phyloP scores from a whole-genome alignment of 1,140 invertebrate genomes.

The Pteromalus puparum region DNA sequence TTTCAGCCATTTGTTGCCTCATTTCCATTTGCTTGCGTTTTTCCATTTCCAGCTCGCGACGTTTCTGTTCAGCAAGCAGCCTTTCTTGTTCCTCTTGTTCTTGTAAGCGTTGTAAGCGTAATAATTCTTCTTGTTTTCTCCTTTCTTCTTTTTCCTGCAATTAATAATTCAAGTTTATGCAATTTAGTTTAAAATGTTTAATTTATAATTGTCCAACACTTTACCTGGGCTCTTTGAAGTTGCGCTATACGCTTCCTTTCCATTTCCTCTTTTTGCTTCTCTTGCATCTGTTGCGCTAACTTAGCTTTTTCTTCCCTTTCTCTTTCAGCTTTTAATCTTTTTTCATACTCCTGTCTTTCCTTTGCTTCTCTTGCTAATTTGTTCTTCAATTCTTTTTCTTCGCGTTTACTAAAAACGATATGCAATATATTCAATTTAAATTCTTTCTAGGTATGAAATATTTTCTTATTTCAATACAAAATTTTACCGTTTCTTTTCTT shows the following conservation, averaged over 20 bases:
- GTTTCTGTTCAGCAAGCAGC: conserved; percentile 75
- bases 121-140: conserved; percentile 69
- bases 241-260: conserved; percentile 67
- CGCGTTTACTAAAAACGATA: conserved; percentile 70
- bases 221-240: conserved; percentile 64
- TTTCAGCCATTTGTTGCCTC: conserved; percentile 65
- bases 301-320: conserved; percentile 72
- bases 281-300: conserved; percentile 62
- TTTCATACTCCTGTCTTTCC: conserved; percentile 72
- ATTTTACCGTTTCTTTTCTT: conserved; percentile 75
- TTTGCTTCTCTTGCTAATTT: conserved; percentile 76
- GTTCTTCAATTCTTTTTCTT: conserved; percentile 78
- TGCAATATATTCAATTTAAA: conserved; percentile 1
- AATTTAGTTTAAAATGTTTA: background rate
- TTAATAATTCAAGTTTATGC: background rate
- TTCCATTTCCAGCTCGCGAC: conserved; percentile 73
- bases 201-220: conserved; percentile 4
- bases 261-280: conserved; percentile 67
- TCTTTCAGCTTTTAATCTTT: conserved; percentile 69
- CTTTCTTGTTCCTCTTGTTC: conserved; percentile 76
- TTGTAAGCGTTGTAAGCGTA: conserved; percentile 68
- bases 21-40: conserved; percentile 66
- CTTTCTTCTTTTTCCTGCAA: conserved; percentile 75
- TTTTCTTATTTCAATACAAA: background rate
- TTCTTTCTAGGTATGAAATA: background rate